phyloP scores from a whole-genome alignment of 2,888 invertebrate genomes.

The Argynnis bischoffii region DNA sequence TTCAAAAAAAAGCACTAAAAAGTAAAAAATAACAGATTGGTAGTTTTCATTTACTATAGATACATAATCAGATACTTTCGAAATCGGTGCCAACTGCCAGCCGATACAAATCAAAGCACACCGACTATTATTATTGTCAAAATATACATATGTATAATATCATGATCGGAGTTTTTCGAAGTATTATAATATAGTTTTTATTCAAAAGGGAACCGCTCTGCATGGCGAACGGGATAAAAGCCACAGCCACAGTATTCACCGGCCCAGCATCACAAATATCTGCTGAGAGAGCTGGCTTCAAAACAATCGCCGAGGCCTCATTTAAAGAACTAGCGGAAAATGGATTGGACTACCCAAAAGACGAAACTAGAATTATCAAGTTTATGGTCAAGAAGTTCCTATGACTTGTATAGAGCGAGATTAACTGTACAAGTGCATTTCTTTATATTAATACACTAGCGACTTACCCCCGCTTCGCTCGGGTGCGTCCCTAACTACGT shows the following conservation, averaged over 20 bases:
- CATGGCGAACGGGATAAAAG: conserved; percentile 51
- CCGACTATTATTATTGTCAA: too few species aligned
- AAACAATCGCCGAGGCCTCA: conserved; percentile 47
- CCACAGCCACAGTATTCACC: conserved; percentile 61
- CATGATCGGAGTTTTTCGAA: too few species aligned
- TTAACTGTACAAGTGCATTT: too few species aligned
- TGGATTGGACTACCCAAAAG: conserved; percentile 56
- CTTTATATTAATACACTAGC: not conserved
- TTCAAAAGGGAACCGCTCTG: conserved; percentile 55
- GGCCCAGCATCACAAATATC: conserved; percentile 60
- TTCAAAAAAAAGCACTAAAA: too few species aligned
- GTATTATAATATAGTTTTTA: not conserved
- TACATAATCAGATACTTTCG: too few species aligned
- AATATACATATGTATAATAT: too few species aligned
- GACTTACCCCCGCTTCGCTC: too few species aligned
- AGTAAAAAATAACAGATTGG: too few species aligned
- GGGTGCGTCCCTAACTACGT: too few species aligned
- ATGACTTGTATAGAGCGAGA: not conserved
- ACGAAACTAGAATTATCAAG: conserved; percentile 53
- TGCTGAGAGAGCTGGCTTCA: conserved; percentile 57
- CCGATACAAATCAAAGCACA: too few species aligned
- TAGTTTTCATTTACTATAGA: too few species aligned
- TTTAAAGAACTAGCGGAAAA: conserved; percentile 54
- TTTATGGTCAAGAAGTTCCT: conserved; percentile 59
- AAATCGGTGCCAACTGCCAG: too few species aligned